Base-by-base conservation (phyloP, 2,888 invertebrate genomes). In the Heliothis peltigera region DNA sequence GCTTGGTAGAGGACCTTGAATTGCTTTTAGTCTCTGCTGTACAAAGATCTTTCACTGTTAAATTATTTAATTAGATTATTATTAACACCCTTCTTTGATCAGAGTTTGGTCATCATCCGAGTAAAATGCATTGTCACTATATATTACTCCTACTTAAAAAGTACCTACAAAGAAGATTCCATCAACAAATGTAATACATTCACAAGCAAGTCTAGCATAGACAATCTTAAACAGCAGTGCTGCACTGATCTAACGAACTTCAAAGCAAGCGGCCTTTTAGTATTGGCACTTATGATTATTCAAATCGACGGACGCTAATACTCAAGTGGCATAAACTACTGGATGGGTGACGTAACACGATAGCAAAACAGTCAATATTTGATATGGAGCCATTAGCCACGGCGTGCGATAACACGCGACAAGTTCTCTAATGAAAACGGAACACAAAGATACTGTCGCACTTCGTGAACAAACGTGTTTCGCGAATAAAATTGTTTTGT, bases 281-380 rank as follows among this genome's bases (percentile, higher is more conserved):
- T 72, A 73, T 74, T 77, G 48, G 58, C 68, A 60, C 66, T 64
- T 64, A 49, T 68, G 67, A 58, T 56, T 82, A 81, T 83, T 80
- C 79, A 79, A 79, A 77, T 80, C 76, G 77, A 79, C 82, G 81
- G 76, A 77, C 82, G 77, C 79, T 76, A 74, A 75, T 75, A 79
- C 66, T 77, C 69, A 73, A 83, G 76, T 84, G 81, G 55, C 64
- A 72, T 79, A 82, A 80, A 84, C 87, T 87, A 83, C 84, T 84
- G 87, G 77, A 82, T 93, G 92, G 77, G 82, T 93, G 93, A 92
- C 93, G 93, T 92, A 91, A 92, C 78, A 75, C 87, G 92, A 92
- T 92, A 93, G 87, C 85, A 83, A 86, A 89, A 89, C 91, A 89
- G 92, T 93, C 89, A 93, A 92, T 94, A 93, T 93, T 93, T 93